Evolutionary conservation across 2,888 invertebrate genomes (phyloP), one percentile per base, ranked within the genome.

Genomic region (Cinara cedri): DNA sequence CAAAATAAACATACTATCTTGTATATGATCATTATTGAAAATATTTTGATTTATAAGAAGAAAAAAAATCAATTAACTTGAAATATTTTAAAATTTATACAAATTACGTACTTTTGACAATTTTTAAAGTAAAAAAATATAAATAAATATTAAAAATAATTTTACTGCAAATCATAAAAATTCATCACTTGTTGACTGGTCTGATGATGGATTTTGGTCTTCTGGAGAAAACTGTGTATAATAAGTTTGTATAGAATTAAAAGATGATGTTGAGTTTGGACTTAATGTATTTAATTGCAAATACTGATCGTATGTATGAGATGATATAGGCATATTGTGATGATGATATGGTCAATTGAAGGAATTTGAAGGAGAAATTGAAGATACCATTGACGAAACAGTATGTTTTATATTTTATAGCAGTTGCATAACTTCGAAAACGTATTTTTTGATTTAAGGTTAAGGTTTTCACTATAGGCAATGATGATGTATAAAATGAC

Each of bases 231-330:
- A 34, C n/a, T 62, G 42, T 62, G 42, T 62, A 19, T n/a, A 42
- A 62, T 62, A 42, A 8, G 42, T 62, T n/a, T 42, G 42, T 62
- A 42, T 21, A 62, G 11, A 62, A 62, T 62, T 62, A 42, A 11
- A 62, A 62, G 62, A 62, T 16, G 62, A 62, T 62, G 62, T n/a
- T 62, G 34, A 62, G 62, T 62, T 62, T 62, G 62, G 62, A 62
- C 62, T 26, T 62, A 34, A 34, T 62, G 34, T 34, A 62, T 62
- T 62, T 62, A n/a, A 62, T 62, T 62, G 62, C 62, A 62, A 62
- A 62, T 62, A 62, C n/a, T 62, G n/a, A 62, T 62, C 62, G 62
- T 62, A 62, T 62, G 62, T 62, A 34, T 62, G 34, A 62, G 62
- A 11, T 14, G 65, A 46, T 65, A 46, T 65, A 21, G 65, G 65